Conservation (phyloP, 2,888 invertebrate genomes). For the Cheilosia grossa region DNA sequence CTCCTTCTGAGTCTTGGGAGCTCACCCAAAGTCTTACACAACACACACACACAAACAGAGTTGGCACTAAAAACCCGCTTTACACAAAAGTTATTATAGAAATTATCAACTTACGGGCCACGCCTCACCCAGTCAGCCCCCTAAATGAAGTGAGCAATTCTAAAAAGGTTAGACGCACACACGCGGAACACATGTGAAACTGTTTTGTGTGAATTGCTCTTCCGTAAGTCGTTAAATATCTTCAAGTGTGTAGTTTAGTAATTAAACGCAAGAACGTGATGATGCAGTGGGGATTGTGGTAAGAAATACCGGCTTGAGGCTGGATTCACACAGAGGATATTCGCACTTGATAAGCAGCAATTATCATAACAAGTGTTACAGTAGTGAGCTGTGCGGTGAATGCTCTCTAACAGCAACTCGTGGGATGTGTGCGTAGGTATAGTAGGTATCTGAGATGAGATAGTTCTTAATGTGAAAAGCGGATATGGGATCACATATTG, state of each 20-base stretch:
- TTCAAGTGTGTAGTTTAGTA: conserved; percentile 61
- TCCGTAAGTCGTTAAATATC: conserved; percentile 71
- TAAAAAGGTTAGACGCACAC: conserved; percentile 42
- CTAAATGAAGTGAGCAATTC: conserved; percentile 63
- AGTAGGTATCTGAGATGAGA: conserved; percentile 44
- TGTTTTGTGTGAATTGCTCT: conserved; percentile 67
- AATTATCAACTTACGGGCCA: conserved; percentile 61
- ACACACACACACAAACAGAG: not conserved
- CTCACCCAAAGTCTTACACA: too few species aligned
- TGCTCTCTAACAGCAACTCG: not conserved
- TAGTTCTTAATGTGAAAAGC: conserved; percentile 42
- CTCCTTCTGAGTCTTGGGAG: too few species aligned
- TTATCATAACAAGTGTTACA: conserved; percentile 73
- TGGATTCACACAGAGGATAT: conserved; percentile 46
- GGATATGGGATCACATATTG: conserved; percentile 4
- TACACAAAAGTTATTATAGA: conserved; percentile 56
- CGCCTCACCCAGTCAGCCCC: conserved; percentile 2
- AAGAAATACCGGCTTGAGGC: conserved; percentile 38
- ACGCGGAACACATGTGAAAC: not conserved
- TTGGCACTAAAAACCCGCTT: conserved; percentile 21
- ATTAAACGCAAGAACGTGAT: conserved; percentile 63
- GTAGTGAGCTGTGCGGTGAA: conserved; percentile 2
- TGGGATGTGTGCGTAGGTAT: not conserved
- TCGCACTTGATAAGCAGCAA: conserved; percentile 72
- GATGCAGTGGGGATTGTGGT: conserved; percentile 5